These are phyloP conservation scores for Acyrthosiphon pisum DNA, from an alignment of 1,140 invertebrate genomes.

Conservation along the genomic window DNA sequence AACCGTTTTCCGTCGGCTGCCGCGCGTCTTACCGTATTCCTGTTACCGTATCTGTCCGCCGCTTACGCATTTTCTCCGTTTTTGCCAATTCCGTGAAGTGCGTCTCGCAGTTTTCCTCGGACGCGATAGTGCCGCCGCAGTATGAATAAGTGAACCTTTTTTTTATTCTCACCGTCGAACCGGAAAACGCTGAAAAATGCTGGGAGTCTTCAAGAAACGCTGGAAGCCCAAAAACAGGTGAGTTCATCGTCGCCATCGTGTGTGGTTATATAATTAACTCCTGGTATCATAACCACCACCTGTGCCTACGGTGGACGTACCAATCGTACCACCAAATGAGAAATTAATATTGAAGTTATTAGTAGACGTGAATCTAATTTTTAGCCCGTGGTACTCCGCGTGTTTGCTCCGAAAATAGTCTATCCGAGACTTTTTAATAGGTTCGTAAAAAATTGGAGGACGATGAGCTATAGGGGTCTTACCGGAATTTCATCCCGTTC, in stretches of 20 bases:
- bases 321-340: background rate
- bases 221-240: slow-evolving; percentile 61
- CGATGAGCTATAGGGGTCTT: background rate
- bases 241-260: background rate
- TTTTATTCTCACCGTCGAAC: background rate
- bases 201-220: slow-evolving; percentile 61
- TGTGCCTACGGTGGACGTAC: too few species aligned
- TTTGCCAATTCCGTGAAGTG: background rate
- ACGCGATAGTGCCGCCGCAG: background rate
- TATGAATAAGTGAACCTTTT: background rate
- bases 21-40: background rate
- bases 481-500: too few species aligned
- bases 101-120: background rate
- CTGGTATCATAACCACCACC: too few species aligned
- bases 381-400: background rate
- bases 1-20: background rate
- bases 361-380: background rate
- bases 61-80: background rate
- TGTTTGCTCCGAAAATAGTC: background rate
- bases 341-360: background rate
- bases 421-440: background rate
- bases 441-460: background rate
- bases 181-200: slow-evolving; percentile 56
- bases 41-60: background rate
- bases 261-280: too few species aligned